Percentiles rank a stretch among this genome's conserved stretches.
phyloP scores from a whole-genome alignment of 2,113 vertebrate species.

The Rhizomys pruinosus region DNA sequence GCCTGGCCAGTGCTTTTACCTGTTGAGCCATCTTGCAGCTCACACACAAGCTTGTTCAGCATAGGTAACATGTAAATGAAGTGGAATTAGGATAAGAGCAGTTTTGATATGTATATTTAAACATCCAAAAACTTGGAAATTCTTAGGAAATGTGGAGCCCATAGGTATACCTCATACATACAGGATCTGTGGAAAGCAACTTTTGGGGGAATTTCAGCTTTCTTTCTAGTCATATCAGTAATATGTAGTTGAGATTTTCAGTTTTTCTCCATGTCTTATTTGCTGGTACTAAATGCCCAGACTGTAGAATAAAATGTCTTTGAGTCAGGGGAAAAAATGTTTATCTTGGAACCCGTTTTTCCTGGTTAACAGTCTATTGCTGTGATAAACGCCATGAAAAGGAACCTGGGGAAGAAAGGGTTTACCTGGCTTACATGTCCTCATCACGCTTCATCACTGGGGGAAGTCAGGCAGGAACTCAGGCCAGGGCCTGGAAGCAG shows the following conservation, averaged over 20 bases:
- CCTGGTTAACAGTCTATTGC: no score
- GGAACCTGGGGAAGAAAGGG: no score
- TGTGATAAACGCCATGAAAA: no score
- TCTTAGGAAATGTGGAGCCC: neutral
- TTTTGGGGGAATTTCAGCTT: neutral
- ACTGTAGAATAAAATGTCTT: neutral
- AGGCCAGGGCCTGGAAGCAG: no score
- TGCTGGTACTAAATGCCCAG: neutral
- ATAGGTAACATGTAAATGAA: neutral
- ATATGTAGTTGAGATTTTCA: neutral
- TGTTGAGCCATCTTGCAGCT: neutral
- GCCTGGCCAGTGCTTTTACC: neutral
- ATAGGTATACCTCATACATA: neutral
- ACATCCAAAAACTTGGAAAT: neutral
- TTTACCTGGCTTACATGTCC: no score
- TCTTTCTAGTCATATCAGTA: neutral
- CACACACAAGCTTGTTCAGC: neutral
- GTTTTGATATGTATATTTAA: neutral
- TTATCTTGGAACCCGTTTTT: neutral
- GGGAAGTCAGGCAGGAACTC: no score
- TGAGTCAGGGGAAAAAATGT: conserved; percentile 1
- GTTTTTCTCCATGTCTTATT: neutral
- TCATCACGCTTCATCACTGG: no score
- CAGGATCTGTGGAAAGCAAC: neutral
- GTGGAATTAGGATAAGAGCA: neutral